Base-by-base conservation (phyloP, 2,797 vertebrate genomes). In the Lycodopsis pacificus region DNA sequence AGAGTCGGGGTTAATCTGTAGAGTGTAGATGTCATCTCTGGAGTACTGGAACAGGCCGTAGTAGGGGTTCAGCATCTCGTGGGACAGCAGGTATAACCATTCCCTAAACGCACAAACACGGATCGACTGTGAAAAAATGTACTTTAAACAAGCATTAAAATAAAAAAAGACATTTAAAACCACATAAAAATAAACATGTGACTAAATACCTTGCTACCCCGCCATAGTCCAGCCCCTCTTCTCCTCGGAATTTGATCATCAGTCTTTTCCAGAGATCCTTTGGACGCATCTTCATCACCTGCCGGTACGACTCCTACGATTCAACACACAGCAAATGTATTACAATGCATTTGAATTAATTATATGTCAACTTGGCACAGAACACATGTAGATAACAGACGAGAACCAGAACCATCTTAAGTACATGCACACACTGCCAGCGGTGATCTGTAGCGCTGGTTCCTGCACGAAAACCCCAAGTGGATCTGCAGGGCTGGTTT, bases 251-350 rank as follows among this genome's bases (percentile, higher is more conserved):
- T 90, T 99, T 99, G 91, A 99, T 98, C 98, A 99, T 99, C 87
- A 99, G 94, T 95, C 98, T 96, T 90, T 99, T 99, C 98, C 98
- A 99, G 46, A 99, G 94, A 93, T 99, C 98, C 92, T 99, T 99
- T 22, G 98, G 98, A 85, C 98, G 97, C 98, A 99, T 99, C 95
- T 99, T 99, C 98, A 99, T 99, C 90, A 99, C 98, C 86, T 99
- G 98, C 67, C 98, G 95, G 84, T 99, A 99, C 2, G 98, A 99
- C 88, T 99, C 98, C 98, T 99, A 77, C 0, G 5, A 62, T 57
- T 58, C 10, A 87, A 67, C 42, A 84, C 27, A 66, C 17, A 59
- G 6, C 7, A 38, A 14, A 80, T 46, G 27, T 54, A 13, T 57
- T 17, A 65, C 42, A 19, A 25, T 3, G 36, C 32, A 9, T 73